Base-by-base conservation (phyloP, 2,888 invertebrate species). In the Synanthedon myopaeformis region DNA sequence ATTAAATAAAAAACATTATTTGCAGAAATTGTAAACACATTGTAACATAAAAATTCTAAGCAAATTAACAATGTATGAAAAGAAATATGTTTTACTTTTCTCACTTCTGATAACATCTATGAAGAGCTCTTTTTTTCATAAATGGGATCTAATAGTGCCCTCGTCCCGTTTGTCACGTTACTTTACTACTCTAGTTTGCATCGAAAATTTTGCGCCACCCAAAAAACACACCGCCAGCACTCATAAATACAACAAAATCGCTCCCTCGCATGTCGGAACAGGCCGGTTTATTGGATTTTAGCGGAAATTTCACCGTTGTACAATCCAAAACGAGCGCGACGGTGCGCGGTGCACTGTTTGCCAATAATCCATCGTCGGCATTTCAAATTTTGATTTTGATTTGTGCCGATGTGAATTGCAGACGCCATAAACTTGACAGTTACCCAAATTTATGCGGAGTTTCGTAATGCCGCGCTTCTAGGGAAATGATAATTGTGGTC, bases 361-460 rank as follows among this genome's bases (percentile, higher is more conserved):
- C 74, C 71, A 76, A 80, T 79, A 78, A 77, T 48, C 55, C 14
- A 45, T 45, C n/a, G n/a, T 45, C 48, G 69, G 72, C 73, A 79
- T 79, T 80, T 79, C 74, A 78, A 74, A 76, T 79, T 82, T 79
- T 77, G 77, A 79, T 76, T 72, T 73, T 78, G 78, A 80, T 82
- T 81, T 79, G 79, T 75, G 66, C 74, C 67, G 65, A 62, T 53
- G 52, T 14, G 45, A 12, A 45, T 45, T 45, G 45, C 13, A n/a
- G 45, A 13, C 45, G n/a, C 13, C 13, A 45, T 45, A 45, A 45
- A 12, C 45, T n/a, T 45, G 45, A 45, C 45, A 45, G 45, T 14
- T 14, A 13, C 45, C 13, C 45, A 45, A 45, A 45, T 35, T 35
- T 35, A 45, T 45, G 6, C 42, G 8, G 13, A 42, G 10, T 42